Base-by-base conservation (phyloP, 2,113 vertebrate genomes). In the Pardalotus punctatus region DNA sequence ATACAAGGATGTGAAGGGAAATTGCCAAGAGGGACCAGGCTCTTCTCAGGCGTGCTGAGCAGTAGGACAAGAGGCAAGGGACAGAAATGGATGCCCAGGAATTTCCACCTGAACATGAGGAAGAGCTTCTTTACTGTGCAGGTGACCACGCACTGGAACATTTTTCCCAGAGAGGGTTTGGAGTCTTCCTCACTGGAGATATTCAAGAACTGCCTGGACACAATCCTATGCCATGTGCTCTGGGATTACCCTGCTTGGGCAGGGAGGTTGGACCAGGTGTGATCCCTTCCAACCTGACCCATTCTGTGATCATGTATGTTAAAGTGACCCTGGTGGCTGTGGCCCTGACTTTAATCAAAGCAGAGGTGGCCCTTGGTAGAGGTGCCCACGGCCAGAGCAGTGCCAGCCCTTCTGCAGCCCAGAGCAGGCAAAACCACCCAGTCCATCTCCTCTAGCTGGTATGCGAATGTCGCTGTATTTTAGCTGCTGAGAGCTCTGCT, bases 351-450 rank as follows among this genome's bases (percentile, higher is more conserved):
- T 76, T 18, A 38, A 3, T 35, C 29, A 60, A 35, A 40, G 38
- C 20, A 90, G 43, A 64, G 27, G 10, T 38, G 19, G 43, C 12
- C 21, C 35, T 45, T 1, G 1, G 33, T 14, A 35, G 45, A 36
- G 6, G 6, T 58, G 42, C 15, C 2, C 1, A 43, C 18, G 22
- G 24, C 35, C 57, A 78, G n/a, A 70, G 60, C 22, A 79, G 23
- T 20, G 17, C 29, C 1, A 10, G 15, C 7, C 24, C 3, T 3
- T 29, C 22, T 76, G 23, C 48, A 87, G 35, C 20, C 6, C 29
- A 51, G 29, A n/a, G 35, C 7, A 60, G 31, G 11, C 11, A 11
- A 57, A n/a, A 56, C 6, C 1, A 1, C 10, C 3, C 0, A 1
- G 27, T 51, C 48, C 14, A 24, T 15, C 48, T 82, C 8, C 35